Evolutionary conservation across 2,113 vertebrate genomes (phyloP).

Genomic region (Heterotilapia buettikoferi): DNA sequence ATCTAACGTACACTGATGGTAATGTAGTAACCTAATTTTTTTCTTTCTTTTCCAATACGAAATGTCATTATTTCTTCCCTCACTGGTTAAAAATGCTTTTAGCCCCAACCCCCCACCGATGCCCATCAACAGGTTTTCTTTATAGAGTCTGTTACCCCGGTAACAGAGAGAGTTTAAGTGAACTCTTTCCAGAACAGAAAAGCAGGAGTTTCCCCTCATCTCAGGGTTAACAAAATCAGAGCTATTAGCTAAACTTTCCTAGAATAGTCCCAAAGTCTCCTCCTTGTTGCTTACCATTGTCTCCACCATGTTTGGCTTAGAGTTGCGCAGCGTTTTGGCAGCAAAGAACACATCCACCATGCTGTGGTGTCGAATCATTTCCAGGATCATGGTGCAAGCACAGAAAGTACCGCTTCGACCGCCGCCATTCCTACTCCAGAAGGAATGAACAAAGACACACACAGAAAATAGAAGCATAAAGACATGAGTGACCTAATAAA

Average conservation of each 20-base stretch:
- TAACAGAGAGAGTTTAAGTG: not conserved
- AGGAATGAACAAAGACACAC: not conserved
- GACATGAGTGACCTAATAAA: slow-evolving; percentile 26
- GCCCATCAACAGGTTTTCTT: not conserved
- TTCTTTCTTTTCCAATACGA: not conserved
- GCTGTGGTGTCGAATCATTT: slow-evolving; percentile 93
- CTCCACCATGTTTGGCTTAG: slow-evolving; percentile 98
- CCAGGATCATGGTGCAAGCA: slow-evolving; percentile 87
- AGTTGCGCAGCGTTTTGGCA: slow-evolving; percentile 93
- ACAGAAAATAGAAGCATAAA: not conserved
- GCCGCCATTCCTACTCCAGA: slow-evolving; percentile 81
- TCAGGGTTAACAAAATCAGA: not conserved
- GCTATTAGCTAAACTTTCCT: not conserved
- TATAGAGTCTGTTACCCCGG: not conserved
- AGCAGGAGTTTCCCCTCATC: not conserved
- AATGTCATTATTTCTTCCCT: not conserved
- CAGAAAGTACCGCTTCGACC: slow-evolving; percentile 95
- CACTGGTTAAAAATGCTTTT: not conserved
- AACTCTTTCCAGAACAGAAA: not conserved
- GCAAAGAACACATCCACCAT: slow-evolving; percentile 93
- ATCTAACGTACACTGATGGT: not conserved
- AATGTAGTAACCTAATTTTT: not conserved
- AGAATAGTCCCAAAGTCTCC: not conserved
- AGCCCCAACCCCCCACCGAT: not conserved
- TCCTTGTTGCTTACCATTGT: slow-evolving; percentile 80